These are phyloP conservation scores for Pomacea canaliculata DNA, from an alignment of 2,888 invertebrate species.

Conservation along the genomic window DNA sequence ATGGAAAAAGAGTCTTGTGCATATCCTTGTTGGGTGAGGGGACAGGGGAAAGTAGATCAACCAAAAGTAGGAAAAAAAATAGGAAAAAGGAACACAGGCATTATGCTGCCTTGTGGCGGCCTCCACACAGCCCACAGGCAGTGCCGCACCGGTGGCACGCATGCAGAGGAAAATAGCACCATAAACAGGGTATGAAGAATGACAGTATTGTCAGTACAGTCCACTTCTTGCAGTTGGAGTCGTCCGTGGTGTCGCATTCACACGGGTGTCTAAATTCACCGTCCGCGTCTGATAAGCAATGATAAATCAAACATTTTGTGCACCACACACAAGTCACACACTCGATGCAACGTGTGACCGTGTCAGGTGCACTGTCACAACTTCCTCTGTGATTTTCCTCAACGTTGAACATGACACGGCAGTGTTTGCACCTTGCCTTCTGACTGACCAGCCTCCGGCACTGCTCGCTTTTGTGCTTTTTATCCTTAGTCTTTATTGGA, in stretches of 20 bases:
- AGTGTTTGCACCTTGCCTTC: conserved; percentile 71
- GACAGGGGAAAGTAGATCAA: not conserved
- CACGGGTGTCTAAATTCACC: conserved; percentile 85
- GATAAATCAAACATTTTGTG: conserved; percentile 91
- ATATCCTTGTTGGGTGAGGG: not conserved
- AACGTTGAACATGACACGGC: conserved; percentile 76
- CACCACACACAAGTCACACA: conserved; percentile 86
- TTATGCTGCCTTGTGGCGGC: conserved; percentile 76
- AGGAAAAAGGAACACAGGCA: not conserved
- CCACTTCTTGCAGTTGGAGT: conserved; percentile 80
- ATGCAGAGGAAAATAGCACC: conserved; percentile 90
- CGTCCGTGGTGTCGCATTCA: conserved; percentile 77
- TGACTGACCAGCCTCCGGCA: conserved; percentile 38
- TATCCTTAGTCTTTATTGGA: conserved; percentile 60
- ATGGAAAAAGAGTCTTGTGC: not conserved
- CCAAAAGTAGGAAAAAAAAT: no score
- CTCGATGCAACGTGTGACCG: conserved; percentile 83
- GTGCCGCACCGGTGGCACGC: conserved; percentile 87
- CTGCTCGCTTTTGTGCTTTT: conserved; percentile 50
- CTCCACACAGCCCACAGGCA: conserved; percentile 86
- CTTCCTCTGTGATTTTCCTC: conserved; percentile 89
- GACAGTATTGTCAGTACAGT: conserved; percentile 86
- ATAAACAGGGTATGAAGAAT: conserved; percentile 91
- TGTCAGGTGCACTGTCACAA: conserved; percentile 82
- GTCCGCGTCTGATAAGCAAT: conserved; percentile 92